Evolutionary conservation across 2,888 invertebrate genomes (phyloP), one percentile per base, ranked within the genome.

Genomic region (Heliconius ethilla): DNA sequence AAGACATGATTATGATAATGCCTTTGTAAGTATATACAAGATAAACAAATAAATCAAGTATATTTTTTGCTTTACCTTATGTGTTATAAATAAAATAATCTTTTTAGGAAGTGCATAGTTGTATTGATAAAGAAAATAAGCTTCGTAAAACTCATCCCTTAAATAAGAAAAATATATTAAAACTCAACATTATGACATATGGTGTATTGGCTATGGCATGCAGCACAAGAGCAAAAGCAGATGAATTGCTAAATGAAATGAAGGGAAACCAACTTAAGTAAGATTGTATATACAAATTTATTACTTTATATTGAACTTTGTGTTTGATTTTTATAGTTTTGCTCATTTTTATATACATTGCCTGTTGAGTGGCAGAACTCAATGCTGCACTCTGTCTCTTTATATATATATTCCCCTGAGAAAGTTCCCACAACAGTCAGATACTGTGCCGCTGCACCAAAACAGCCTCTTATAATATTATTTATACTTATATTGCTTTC

Each of bases 201-300:
- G 98, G 98, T 66, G 96, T 97, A 2, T 89, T 99, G 79, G 97
- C 99, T 0, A 90, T 98, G 85, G 96, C 97, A 18, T 99, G 99
- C 88, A 92, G 90, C 79, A 96, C 94, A 9, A 94, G 95, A 82
- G 93, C 95, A 51, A 95, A 96, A 84, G 97, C 97, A 7, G 89
- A 94, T 73, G 92, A 95, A 82, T 93, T 99, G 13, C 86, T 98
- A 0, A 88, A 92, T 59, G 96, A 97, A 87, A 97, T 99, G 96
- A 93, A 96, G 77, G 93, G 94, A 70, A 95, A 95, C 80, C 95
- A 96, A 78, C 95, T 96, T 75, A 95, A 95, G 97, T 97, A 87
- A 81, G 83, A 76, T 33, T 78, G 25, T 78, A 33, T 67, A 6
- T 22, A 6, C 13, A 15, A 4, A 11, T 4, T 37, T 10, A 37